Percentiles rank a stretch among this genome's conserved stretches.
phyloP scores from a whole-genome alignment of 2,113 vertebrate species.

The Ahaetulla prasina region DNA sequence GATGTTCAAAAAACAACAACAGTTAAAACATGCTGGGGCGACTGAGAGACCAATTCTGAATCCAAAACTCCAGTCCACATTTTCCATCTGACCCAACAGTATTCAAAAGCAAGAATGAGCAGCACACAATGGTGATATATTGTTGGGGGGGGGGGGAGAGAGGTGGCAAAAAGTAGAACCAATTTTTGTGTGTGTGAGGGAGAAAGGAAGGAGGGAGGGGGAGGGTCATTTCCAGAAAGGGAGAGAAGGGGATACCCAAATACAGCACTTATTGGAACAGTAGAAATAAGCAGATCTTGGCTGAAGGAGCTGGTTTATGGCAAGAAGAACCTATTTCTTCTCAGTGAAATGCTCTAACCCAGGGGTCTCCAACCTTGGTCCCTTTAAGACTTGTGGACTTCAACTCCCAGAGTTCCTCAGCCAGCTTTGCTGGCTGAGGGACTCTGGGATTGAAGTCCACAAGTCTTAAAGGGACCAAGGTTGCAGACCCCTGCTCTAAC shows the following conservation, averaged over 20 bases:
- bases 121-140: neutral
- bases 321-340: neutral
- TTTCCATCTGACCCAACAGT: neutral
- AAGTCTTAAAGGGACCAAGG: no score
- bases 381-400: no score
- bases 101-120: neutral
- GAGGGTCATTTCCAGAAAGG: no score
- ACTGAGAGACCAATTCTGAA: neutral
- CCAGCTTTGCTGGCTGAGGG: no score
- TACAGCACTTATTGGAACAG: neutral
- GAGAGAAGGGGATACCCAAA: neutral
- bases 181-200: neutral
- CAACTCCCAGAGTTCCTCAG: no score
- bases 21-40: neutral
- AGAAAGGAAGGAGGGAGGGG: no score
- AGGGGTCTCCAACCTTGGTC: no score
- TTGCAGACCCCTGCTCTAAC: no score
- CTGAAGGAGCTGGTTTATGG: neutral
- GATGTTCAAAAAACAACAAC: neutral
- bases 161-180: neutral
- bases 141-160: rapidly evolving
- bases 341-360: neutral
- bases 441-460: no score
- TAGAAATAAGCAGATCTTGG: neutral
- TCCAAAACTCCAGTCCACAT: neutral